Percentiles rank a stretch among this genome's conserved stretches.
phyloP scores from a whole-genome alignment of 2,888 invertebrate species.

The Apotomis betuletana region DNA sequence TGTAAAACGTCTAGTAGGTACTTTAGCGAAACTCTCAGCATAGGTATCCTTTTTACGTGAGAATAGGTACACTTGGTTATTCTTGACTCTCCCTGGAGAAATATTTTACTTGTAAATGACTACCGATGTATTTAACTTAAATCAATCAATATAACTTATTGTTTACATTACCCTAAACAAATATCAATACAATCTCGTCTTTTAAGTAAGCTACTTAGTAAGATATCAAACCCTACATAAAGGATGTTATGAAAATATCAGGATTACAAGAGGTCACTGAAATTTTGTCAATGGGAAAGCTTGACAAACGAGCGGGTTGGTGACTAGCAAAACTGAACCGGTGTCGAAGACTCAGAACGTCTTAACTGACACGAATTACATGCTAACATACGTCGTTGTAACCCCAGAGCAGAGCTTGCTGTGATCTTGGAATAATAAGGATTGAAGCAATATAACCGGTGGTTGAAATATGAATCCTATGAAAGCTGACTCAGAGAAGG shows the following conservation, averaged over 20 bases:
- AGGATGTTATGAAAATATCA: constrained; percentile 40
- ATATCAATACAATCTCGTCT: constrained; percentile 19
- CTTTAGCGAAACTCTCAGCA: no score
- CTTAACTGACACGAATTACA: neutral
- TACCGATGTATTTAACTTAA: constrained; percentile 3
- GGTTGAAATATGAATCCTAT: neutral
- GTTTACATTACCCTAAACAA: constrained; percentile 37
- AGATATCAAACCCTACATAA: constrained; percentile 23
- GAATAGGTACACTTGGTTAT: neutral
- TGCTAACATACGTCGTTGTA: neutral
- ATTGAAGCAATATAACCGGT: neutral
- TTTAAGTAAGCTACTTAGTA: constrained; percentile 24
- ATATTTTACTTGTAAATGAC: neutral
- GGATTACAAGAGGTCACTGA: constrained; percentile 36
- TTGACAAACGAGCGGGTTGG: constrained; percentile 42
- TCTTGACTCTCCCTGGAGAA: neutral
- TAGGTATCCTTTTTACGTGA: no score
- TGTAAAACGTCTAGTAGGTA: no score
- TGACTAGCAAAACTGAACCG: constrained; percentile 41
- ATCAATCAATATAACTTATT: constrained; percentile 12
- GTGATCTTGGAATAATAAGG: neutral
- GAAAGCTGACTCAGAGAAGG: neutral
- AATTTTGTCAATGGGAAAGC: constrained; percentile 29
- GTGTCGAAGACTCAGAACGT: neutral
- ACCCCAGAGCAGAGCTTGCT: no score